A percentile compares a stretch with the other conserved stretches of the same genome.
These are phyloP conservation scores for Ameiurus melas DNA, from an alignment of 2,113 vertebrate genomes.

Conservation along the genomic window DNA sequence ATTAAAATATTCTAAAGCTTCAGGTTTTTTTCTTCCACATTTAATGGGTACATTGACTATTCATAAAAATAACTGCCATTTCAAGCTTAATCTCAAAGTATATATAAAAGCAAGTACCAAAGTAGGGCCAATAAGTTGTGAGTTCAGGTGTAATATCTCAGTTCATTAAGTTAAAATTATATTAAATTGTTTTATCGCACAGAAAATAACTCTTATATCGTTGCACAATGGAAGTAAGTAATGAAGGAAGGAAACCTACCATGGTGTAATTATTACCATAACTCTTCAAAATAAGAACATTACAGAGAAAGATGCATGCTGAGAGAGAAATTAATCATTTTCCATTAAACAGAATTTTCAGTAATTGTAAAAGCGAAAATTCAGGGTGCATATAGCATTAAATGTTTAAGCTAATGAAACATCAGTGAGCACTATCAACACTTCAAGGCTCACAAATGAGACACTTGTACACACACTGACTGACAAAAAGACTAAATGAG, in stretches of 20 bases:
- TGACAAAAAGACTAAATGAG: background rate
- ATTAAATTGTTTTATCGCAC: background rate
- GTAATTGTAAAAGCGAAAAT: background rate
- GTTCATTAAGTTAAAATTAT: background rate
- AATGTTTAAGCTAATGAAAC: constrained; percentile 3
- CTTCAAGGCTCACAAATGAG: background rate
- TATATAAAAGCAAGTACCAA: background rate
- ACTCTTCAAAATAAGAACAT: background rate
- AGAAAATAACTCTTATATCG: background rate
- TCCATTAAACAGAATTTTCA: constrained; percentile 12
- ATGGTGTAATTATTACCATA: background rate
- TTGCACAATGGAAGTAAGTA: background rate
- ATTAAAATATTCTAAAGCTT: background rate
- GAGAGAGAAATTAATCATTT: background rate
- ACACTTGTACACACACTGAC: background rate
- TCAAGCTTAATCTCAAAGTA: background rate
- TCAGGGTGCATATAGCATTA: background rate
- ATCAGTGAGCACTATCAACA: background rate
- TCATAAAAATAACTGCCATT: background rate
- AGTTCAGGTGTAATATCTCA: background rate
- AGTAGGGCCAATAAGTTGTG: background rate
- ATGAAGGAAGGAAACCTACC: background rate
- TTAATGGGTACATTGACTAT: background rate
- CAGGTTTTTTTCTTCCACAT: background rate
- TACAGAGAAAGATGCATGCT: background rate